Conservation (phyloP, 2,113 vertebrate genomes). For the Hemiprocne comata region DNA sequence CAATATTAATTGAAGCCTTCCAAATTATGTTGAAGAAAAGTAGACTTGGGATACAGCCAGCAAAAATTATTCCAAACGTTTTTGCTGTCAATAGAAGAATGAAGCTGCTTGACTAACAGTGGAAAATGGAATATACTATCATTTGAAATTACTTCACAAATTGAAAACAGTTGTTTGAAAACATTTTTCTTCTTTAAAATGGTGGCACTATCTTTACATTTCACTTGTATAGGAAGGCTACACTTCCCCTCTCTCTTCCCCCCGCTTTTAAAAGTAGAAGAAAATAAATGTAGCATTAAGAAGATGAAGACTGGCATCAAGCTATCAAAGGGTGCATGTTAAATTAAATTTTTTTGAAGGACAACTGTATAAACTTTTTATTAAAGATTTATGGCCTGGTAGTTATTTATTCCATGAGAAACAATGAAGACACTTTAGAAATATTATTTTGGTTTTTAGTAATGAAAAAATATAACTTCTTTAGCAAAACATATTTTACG, state of each 20-base stretch:
- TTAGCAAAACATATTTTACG: neutral
- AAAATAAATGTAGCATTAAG: neutral
- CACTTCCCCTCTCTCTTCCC: neutral
- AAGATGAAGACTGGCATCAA: conserved; percentile 5
- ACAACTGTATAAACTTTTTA: neutral
- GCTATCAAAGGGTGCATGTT: neutral
- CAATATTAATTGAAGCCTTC: neutral
- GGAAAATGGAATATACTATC: neutral
- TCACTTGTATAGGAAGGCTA: neutral
- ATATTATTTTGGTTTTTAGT: neutral
- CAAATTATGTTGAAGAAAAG: neutral
- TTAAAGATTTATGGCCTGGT: neutral
- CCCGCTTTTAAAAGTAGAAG: neutral
- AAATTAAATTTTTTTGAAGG: neutral
- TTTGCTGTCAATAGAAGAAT: conserved; percentile 5
- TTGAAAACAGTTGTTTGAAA: neutral
- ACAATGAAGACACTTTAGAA: neutral
- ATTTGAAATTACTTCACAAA: neutral
- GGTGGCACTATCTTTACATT: neutral
- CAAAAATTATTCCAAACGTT: neutral
- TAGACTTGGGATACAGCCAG: neutral
- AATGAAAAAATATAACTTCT: neutral
- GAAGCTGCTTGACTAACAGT: neutral
- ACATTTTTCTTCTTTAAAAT: neutral
- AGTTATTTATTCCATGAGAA: neutral